Conservation (phyloP, 53 echinoderm and acorn worm genomes). For the Paracentrotus lividus region DNA sequence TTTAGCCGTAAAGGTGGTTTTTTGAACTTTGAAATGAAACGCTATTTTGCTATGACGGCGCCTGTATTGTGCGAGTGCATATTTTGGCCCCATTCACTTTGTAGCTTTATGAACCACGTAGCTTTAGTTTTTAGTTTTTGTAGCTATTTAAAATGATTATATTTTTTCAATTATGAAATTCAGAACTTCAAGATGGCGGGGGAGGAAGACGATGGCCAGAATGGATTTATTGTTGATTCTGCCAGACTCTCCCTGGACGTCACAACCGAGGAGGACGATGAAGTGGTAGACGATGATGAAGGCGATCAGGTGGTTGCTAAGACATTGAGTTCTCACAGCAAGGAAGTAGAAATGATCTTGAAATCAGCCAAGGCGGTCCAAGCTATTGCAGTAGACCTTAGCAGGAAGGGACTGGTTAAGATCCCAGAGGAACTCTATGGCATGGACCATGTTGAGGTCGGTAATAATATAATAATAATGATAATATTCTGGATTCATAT, state of each 20-base stretch:
- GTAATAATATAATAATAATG: not conserved
- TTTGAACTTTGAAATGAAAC: too few relatives aligned
- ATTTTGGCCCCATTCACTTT: too few relatives aligned
- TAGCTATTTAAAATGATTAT: not conserved
- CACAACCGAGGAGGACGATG: not conserved
- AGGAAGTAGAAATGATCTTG: constrained; percentile 86
- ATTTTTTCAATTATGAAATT: not conserved
- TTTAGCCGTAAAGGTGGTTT: too few relatives aligned
- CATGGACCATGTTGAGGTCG: constrained; percentile 94
- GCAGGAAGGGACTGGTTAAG: constrained; percentile 78
- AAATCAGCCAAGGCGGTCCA: constrained; percentile 80
- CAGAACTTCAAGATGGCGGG: constrained; percentile 40
- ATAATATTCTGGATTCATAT: too few relatives aligned
- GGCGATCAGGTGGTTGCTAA: not conserved
- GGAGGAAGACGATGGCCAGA: constrained; percentile 49
- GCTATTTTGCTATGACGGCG: too few relatives aligned
- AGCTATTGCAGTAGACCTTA: constrained; percentile 90
- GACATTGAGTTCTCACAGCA: constrained; percentile 34
- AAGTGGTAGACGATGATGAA: not conserved
- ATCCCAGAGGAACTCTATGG: constrained; percentile 83
- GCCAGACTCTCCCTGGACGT: constrained; percentile 16
- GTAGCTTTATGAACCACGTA: too few relatives aligned
- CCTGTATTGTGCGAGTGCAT: too few relatives aligned
- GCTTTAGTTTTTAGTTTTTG: too few relatives aligned
- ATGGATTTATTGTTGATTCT: constrained; percentile 52